Base-by-base conservation (phyloP, 2,113 vertebrate genomes). In the Lutjanus erythropterus region DNA sequence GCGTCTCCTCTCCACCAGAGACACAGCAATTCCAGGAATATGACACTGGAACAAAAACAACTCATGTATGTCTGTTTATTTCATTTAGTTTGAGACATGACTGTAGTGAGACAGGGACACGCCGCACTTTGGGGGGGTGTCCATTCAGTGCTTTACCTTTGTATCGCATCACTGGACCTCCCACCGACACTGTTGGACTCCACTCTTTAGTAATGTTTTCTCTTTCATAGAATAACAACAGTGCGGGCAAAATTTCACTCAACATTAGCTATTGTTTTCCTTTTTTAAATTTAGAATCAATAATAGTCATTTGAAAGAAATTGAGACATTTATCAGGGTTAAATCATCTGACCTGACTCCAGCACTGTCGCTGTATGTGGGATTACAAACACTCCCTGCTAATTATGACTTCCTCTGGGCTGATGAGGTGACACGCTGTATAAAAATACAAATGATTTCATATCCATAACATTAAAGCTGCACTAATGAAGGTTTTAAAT, bases 11-110 rank as follows among this genome's bases (percentile, higher is more conserved):
- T 80, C 78, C 83, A 58, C 73, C 49, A 68, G 78, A 91, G 87
- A 91, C 74, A 83, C 49, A 72, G 35, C 81, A 55, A 87, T 90
- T 90, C 86, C 82, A 89, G 74, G 86, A 88, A 91, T 71, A 86
- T 71, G 60, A 77, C 81, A 89, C 56, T 65, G 61, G 78, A 88
- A 90, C 76, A 84, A 90, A 87, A 82, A 73, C 90, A 90, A 73
- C 9, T 78, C 64, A 52, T 59, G 44, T 68, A 49, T 65, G 53
- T 88, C 70, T 81, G 70, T 85, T 88, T 75, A 75, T 87, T 88
- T 87, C 71, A 83, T 78, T 85, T 78, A 67, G 82, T 41, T 68
- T 72, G 55, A 79, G 69, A 74, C 47, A 71, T 78, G n/a, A n/a
- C n/a, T n/a, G n/a, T 37, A 80, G 64, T 18, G 52, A 75, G 72